Evolutionary conservation across 2,888 invertebrate species (phyloP).

Genomic region (Thymelicus acteon): DNA sequence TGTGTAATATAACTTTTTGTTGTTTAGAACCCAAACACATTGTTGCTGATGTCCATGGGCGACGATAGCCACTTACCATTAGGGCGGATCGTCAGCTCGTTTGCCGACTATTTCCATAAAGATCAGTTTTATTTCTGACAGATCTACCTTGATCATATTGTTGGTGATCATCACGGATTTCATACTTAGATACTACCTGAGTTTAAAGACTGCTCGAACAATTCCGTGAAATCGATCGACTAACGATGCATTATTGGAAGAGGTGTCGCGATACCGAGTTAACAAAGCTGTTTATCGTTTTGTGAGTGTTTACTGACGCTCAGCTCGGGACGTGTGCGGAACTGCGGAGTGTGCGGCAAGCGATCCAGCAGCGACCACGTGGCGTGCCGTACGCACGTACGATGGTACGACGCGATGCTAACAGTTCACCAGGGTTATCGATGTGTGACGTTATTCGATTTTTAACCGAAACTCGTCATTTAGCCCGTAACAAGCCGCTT

Average conservation of each 20-base stretch:
- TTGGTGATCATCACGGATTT: not conserved
- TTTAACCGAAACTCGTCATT: too few relatives aligned
- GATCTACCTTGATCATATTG: not conserved
- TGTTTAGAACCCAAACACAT: not conserved
- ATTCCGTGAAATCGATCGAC: slow-evolving; percentile 40
- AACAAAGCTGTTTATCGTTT: slow-evolving; percentile 63
- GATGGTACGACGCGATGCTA: not conserved
- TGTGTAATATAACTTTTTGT: not conserved
- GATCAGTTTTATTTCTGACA: not conserved
- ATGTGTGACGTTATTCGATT: not conserved
- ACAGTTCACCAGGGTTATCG: not conserved
- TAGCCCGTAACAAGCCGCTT: too few relatives aligned
- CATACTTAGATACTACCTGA: not conserved
- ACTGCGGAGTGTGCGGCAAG: slow-evolving; percentile 42
- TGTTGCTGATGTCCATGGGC: too few relatives aligned
- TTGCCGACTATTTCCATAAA: too few relatives aligned
- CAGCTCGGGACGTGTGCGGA: slow-evolving; percentile 46
- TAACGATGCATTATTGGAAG: slow-evolving; percentile 54
- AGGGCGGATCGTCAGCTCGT: too few relatives aligned
- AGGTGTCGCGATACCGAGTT: slow-evolving; percentile 49
- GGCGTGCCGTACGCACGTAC: slow-evolving; percentile 41
- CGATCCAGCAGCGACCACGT: slow-evolving; percentile 44
- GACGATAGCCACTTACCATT: too few relatives aligned
- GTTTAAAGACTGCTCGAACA: not conserved
- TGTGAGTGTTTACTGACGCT: slow-evolving; percentile 65